Percentiles rank a stretch among this genome's conserved stretches.
These are phyloP conservation scores for Nannobrachium achirus DNA, from an alignment of 2,113 vertebrate species.

Conservation along the genomic window DNA sequence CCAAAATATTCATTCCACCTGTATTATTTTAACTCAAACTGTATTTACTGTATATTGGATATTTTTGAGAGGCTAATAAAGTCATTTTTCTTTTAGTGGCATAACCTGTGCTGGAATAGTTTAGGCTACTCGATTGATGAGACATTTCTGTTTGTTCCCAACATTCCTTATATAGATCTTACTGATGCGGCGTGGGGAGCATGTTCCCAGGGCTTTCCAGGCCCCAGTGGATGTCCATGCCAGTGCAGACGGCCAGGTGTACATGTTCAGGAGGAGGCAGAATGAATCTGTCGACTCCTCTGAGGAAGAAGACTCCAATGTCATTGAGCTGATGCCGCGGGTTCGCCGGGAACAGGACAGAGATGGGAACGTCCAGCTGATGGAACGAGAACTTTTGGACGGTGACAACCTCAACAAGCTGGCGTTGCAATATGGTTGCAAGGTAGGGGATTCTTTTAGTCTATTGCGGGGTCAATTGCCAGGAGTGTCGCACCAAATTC, in stretches of 20 bases:
- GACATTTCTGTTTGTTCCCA: background rate
- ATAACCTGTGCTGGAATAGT: too few species aligned
- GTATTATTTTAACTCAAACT: too few species aligned
- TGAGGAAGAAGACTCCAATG: constrained; percentile 85
- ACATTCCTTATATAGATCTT: constrained; percentile 5
- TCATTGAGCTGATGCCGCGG: constrained; percentile 77
- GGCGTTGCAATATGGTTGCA: constrained; percentile 93
- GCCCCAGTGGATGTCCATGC: constrained; percentile 84
- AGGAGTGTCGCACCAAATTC: too few species aligned
- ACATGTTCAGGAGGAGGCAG: constrained; percentile 77
- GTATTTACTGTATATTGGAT: too few species aligned
- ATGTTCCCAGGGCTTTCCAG: constrained; percentile 81
- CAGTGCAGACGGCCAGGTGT: constrained; percentile 85
- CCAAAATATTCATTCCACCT: too few species aligned
- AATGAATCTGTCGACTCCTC: constrained; percentile 76
- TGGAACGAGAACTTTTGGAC: constrained; percentile 82
- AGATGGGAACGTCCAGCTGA: constrained; percentile 73
- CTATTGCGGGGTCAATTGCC: too few species aligned
- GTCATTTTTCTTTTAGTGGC: too few species aligned
- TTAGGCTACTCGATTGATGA: too few species aligned
- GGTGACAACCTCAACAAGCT: constrained; percentile 92
- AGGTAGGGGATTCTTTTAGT: constrained; percentile 80
- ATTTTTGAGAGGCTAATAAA: too few species aligned
- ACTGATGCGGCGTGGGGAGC: constrained; percentile 85
- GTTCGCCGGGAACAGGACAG: constrained; percentile 59